A percentile compares a stretch with the other conserved stretches of the same genome.
Evolutionary conservation across 2,888 invertebrate genomes (phyloP).

Genomic region (Venusia cambrica): DNA sequence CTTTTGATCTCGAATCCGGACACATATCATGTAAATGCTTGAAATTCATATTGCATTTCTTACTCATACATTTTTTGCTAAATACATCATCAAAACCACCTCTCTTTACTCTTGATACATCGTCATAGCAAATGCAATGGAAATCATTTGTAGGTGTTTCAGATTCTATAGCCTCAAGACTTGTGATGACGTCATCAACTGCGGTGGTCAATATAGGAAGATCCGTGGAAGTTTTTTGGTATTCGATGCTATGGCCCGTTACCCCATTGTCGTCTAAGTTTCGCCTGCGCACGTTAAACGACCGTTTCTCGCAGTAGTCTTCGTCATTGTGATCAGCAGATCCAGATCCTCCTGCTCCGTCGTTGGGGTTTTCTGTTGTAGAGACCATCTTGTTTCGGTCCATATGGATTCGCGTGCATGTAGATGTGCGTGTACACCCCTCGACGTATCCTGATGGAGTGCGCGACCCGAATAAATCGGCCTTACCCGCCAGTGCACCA

Average conservation of each 20-base stretch:
- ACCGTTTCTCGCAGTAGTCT: slow-evolving; percentile 68
- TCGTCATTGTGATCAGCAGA: slow-evolving; percentile 44
- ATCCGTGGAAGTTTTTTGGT: slow-evolving; percentile 17
- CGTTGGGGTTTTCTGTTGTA: slow-evolving; percentile 20
- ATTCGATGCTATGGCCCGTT: slow-evolving; percentile 8
- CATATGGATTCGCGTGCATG: slow-evolving; percentile 64
- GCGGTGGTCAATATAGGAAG: slow-evolving; percentile 8
- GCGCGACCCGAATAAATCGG: slow-evolving; percentile 51
- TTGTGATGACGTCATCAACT: slow-evolving; percentile 9
- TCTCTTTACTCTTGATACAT: slow-evolving; percentile 38
- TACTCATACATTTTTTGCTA: slow-evolving; percentile 1
- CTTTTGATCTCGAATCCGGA: slow-evolving; percentile 15
- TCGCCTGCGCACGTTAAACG: slow-evolving; percentile 50
- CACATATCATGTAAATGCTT: slow-evolving; percentile 6
- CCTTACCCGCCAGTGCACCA: too few relatives aligned
- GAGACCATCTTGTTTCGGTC: slow-evolving; percentile 57
- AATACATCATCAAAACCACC: slow-evolving; percentile 16
- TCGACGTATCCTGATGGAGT: slow-evolving; percentile 69
- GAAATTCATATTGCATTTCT: slow-evolving; percentile 5
- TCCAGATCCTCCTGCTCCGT: too few relatives aligned
- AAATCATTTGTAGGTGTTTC: slow-evolving; percentile 7
- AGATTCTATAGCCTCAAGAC: background rate
- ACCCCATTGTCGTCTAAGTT: slow-evolving; percentile 34
- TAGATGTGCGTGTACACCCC: slow-evolving; percentile 68
- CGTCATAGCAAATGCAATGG: slow-evolving; percentile 34